A percentile compares a stretch with the other conserved stretches of the same genome.
Evolutionary conservation across 2,113 vertebrate species (phyloP).

Genomic region (Empidonax alnorum): DNA sequence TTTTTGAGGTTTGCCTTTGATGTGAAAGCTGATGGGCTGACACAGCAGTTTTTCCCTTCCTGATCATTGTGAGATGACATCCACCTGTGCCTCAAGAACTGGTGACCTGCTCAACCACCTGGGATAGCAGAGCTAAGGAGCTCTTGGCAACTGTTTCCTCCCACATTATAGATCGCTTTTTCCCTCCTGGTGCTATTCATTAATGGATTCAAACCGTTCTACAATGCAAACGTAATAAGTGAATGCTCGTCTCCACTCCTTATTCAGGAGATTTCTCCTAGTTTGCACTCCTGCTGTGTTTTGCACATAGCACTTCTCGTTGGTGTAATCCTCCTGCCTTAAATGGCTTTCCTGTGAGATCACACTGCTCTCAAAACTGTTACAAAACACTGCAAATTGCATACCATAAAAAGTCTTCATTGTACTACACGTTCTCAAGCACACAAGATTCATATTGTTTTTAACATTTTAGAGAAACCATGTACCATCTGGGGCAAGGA

Average conservation of each 20-base stretch:
- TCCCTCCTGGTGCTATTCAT: background rate
- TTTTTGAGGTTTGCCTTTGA: background rate
- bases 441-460: background rate
- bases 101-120: background rate
- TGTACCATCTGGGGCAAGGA: constrained; percentile 26
- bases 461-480: background rate
- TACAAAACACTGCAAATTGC: constrained; percentile 16
- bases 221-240: background rate
- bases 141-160: background rate
- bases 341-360: constrained; percentile 23
- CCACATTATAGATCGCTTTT: background rate
- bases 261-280: background rate
- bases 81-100: background rate
- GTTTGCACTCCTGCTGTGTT: background rate
- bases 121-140: background rate
- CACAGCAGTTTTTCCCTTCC: background rate
- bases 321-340: background rate
- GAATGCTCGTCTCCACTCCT: background rate
- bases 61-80: background rate
- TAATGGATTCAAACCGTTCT: background rate
- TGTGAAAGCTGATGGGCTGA: background rate
- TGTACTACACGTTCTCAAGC: background rate
- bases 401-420: background rate
- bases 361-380: background rate
- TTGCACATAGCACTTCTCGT: background rate